phyloP scores from a whole-genome alignment of 2,797 vertebrate species.

The Glossophaga mutica region DNA sequence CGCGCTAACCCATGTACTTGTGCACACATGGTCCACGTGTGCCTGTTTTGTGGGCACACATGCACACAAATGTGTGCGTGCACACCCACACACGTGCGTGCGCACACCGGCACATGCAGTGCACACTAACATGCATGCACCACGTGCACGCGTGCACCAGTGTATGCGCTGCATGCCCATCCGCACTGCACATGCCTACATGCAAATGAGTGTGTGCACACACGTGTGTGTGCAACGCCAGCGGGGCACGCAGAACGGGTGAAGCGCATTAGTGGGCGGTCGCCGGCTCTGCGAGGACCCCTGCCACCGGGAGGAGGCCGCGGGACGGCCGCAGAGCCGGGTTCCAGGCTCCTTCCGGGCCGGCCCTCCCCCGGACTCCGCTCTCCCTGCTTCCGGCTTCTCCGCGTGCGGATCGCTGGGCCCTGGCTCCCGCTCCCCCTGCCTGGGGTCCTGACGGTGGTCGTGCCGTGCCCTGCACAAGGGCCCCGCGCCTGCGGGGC shows the following conservation, averaged over 20 bases:
- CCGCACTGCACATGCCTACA: neutral
- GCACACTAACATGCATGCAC: accelerated
- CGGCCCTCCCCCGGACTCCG: too few species aligned
- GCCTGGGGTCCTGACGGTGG: neutral
- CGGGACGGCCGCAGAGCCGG: accelerated
- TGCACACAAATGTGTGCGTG: accelerated
- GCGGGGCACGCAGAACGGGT: accelerated
- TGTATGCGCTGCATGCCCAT: too few species aligned
- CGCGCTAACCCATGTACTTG: accelerated
- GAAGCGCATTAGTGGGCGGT: accelerated
- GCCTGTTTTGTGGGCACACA: accelerated
- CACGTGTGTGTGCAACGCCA: accelerated
- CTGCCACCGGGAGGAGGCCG: too few species aligned
- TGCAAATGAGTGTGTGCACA: accelerated
- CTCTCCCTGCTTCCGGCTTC: neutral
- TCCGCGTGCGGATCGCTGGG: accelerated
- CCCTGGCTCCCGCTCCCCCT: neutral
- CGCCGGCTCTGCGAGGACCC: neutral
- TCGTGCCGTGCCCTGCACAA: too few species aligned
- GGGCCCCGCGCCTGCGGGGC: neutral
- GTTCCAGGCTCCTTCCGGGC: accelerated
- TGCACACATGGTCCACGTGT: neutral
- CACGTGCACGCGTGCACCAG: accelerated
- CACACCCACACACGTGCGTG: too few species aligned
- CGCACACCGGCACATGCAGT: too few species aligned